Evolutionary conservation across 2,888 invertebrate genomes (phyloP).

Genomic region (Drosophila paramelanica): DNA sequence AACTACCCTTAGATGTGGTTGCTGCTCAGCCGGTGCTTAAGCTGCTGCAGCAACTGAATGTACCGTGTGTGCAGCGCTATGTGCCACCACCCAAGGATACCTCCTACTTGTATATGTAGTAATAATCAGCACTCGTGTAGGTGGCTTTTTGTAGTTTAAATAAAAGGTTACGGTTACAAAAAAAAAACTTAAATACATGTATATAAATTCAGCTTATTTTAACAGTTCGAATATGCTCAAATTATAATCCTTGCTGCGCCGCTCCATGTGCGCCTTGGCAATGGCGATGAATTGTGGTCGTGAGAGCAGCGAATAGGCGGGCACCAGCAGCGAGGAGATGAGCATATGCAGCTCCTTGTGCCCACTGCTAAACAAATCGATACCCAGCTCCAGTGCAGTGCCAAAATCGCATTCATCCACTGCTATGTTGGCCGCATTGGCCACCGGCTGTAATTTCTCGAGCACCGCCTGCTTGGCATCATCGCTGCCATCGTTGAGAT

Average conservation of each 20-base stretch:
- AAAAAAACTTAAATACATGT: neutral
- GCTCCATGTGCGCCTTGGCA: slow-evolving; percentile 90
- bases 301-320: slow-evolving; percentile 91
- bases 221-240: slow-evolving; percentile 85
- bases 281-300: slow-evolving; percentile 91
- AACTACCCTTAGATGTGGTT: slow-evolving; percentile 75
- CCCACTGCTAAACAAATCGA: slow-evolving; percentile 93
- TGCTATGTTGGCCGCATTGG: slow-evolving; percentile 90
- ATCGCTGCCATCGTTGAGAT: slow-evolving; percentile 79
- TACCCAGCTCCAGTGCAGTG: slow-evolving; percentile 94
- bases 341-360: slow-evolving; percentile 88
- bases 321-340: slow-evolving; percentile 88
- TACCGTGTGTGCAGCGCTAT: slow-evolving; percentile 74
- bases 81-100: slow-evolving; percentile 74
- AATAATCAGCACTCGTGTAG: neutral
- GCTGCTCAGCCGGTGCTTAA: slow-evolving; percentile 81
- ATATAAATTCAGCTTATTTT: slow-evolving; percentile 25
- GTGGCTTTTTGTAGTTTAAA: slow-evolving; percentile 39
- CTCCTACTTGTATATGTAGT: slow-evolving; percentile 81
- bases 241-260: slow-evolving; percentile 87
- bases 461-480: slow-evolving; percentile 87
- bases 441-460: slow-evolving; percentile 91
- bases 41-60: slow-evolving; percentile 69
- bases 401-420: slow-evolving; percentile 98
- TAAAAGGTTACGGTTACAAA: slow-evolving; percentile 43